Base-by-base conservation (phyloP, 1,140 invertebrate species). In the Pteromalus puparum region DNA sequence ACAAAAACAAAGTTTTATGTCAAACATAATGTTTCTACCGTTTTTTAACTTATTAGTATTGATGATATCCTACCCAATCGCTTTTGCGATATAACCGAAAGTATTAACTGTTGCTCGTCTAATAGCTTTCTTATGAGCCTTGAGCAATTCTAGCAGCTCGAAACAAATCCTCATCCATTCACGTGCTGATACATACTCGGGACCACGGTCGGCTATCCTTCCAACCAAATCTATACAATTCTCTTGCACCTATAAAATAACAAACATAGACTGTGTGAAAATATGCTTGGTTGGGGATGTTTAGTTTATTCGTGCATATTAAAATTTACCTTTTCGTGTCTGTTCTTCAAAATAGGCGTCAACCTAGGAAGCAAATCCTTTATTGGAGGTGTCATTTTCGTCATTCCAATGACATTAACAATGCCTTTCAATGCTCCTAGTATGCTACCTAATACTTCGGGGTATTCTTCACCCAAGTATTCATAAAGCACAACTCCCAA, bases 131-230 rank as follows among this genome's bases (percentile, higher is more conserved):
- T 99, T 99, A 93, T 99, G 99, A 3, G 99, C 99, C 93, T 99
- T 99, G 4, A 99, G 92, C 21, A 99, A 93, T 93, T 99, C 99
- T 53, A 99, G 92, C 48, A 99, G 93, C 91, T 99, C 99, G 91
- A 99, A 99, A 92, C 99, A 99, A 90, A 99, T 99, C 88, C 99
- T 94, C 99, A 99, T 99, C 99, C 99, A 99, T 94, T 99, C 99
- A 84, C 99, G 94, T 0, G 99, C 99, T 0, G 98, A 99, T 0
- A 99, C 99, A 93, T 99, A 99, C 91, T 99, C 99, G 0, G 98
- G 98, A n/a, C 99, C 99, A 90, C 99, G 95, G 93, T 99, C 99
- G 30, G 99, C 99, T 88, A 99, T 99, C 88, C 99, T 95, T 61
- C 99, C 99, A 15, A 99, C 99, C 81, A 99, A 94, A 94, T 99